Percentiles rank a stretch among this genome's conserved stretches.
Conservation (phyloP, 2,888 invertebrate genomes). For the Torymus tubicola region DNA sequence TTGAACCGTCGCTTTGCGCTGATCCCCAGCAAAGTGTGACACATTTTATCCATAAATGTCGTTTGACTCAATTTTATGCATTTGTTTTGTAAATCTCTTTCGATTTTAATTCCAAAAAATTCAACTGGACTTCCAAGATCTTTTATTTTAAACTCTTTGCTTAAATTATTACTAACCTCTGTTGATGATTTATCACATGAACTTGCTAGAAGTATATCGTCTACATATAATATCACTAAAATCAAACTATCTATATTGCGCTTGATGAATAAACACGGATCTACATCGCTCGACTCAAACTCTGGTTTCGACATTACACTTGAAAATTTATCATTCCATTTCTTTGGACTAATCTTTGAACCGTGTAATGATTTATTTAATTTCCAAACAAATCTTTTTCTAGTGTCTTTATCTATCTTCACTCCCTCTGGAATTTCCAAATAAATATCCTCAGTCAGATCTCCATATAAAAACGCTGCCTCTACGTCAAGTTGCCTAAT, state of each 20-base stretch:
- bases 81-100: background rate
- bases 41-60: background rate
- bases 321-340: conserved; percentile 12
- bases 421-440: too few relatives aligned
- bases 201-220: background rate
- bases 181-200: background rate
- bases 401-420: background rate
- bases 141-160: conserved; percentile 23
- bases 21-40: too few relatives aligned
- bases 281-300: background rate
- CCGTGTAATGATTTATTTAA: background rate
- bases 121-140: conserved; percentile 36
- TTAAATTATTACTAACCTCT: background rate
- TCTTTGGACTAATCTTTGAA: conserved; percentile 4
- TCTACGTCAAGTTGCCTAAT: too few relatives aligned
- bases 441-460: too few relatives aligned
- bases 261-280: conserved; percentile 1
- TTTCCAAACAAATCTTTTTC: background rate
- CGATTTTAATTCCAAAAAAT: conserved; percentile 25
- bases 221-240: background rate
- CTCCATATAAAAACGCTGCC: too few relatives aligned
- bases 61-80: background rate
- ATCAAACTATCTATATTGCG: background rate
- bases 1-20: too few relatives aligned
- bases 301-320: background rate